These are phyloP conservation scores for Marasmarcha lunaedactyla DNA, from an alignment of 2,888 invertebrate species.

Conservation along the genomic window DNA sequence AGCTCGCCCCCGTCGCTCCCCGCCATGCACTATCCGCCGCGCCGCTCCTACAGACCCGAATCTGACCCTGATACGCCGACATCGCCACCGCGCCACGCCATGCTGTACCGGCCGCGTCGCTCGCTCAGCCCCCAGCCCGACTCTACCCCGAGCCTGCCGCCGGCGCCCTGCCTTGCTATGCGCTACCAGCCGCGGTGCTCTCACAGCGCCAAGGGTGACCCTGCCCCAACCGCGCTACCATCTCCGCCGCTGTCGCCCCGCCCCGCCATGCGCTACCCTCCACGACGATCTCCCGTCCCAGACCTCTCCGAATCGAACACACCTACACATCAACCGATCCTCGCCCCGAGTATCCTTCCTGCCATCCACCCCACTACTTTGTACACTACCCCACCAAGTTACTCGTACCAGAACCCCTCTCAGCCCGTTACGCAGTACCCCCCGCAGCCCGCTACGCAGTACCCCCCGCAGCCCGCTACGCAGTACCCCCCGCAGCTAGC, in stretches of 20 bases:
- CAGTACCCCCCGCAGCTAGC: too few species aligned
- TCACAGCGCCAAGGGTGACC: too few species aligned
- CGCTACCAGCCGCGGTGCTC: not conserved
- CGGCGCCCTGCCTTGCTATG: not conserved
- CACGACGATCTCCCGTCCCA: not conserved
- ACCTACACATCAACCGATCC: not conserved
- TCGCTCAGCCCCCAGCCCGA: not conserved
- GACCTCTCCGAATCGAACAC: not conserved
- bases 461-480: too few species aligned
- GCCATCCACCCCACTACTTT: too few species aligned
- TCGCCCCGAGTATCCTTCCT: not conserved
- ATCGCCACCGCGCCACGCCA: not conserved
- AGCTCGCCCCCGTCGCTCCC: slow-evolving; percentile 3
- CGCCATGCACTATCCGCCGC: not conserved
- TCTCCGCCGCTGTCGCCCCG: not conserved
- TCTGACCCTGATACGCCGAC: not conserved
- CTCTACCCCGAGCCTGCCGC: not conserved
- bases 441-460: too few species aligned
- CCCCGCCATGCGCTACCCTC: not conserved
- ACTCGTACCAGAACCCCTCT: too few species aligned
- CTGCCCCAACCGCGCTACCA: slow-evolving; percentile 2
- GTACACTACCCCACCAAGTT: too few species aligned
- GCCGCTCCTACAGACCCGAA: not conserved
- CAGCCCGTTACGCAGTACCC: too few species aligned
- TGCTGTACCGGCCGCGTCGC: not conserved